A percentile compares a stretch with the other conserved stretches of the same genome.
Conservation (phyloP, 1,140 invertebrate genomes). For the Aphelinus atriplicis region DNA sequence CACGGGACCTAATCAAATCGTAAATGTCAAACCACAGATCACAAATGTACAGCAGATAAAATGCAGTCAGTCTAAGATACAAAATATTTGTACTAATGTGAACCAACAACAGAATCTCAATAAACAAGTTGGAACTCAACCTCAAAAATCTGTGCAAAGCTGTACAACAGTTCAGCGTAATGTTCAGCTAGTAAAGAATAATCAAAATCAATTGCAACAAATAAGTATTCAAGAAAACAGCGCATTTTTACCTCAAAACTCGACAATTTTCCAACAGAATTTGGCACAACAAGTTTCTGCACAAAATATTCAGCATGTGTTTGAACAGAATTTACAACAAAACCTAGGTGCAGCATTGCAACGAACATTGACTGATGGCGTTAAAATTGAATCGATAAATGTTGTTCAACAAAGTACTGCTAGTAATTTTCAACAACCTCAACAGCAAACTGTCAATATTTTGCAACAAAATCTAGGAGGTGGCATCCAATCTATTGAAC, state of each 20-base stretch:
- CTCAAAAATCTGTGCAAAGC: slow-evolving; percentile 53
- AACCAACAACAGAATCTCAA: slow-evolving; percentile 47
- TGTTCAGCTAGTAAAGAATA: slow-evolving; percentile 53
- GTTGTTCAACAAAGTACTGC: slow-evolving; percentile 55
- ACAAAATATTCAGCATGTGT: slow-evolving; percentile 60
- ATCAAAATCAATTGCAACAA: slow-evolving; percentile 47
- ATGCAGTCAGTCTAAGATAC: slow-evolving; percentile 43
- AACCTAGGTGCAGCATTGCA: slow-evolving; percentile 50
- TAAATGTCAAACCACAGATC: slow-evolving; percentile 31
- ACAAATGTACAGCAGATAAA: slow-evolving; percentile 44
- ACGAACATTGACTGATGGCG: slow-evolving; percentile 44
- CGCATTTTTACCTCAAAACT: slow-evolving; percentile 32
- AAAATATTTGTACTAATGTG: slow-evolving; percentile 44
- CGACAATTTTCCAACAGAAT: slow-evolving; percentile 52
- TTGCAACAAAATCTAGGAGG: slow-evolving; percentile 54
- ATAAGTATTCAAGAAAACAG: slow-evolving; percentile 43
- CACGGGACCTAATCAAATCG: slow-evolving; percentile 12
- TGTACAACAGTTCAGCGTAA: slow-evolving; percentile 50
- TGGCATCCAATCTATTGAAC: slow-evolving; percentile 48
- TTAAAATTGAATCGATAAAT: slow-evolving; percentile 54
- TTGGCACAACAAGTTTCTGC: slow-evolving; percentile 55
- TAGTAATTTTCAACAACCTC: slow-evolving; percentile 39
- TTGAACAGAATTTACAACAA: slow-evolving; percentile 57
- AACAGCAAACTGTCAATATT: slow-evolving; percentile 55
- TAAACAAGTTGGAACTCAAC: slow-evolving; percentile 48